A percentile compares a stretch with the other conserved stretches of the same genome.
Conservation (phyloP, 2,888 invertebrate species). For the Leptura quadrifasciata region DNA sequence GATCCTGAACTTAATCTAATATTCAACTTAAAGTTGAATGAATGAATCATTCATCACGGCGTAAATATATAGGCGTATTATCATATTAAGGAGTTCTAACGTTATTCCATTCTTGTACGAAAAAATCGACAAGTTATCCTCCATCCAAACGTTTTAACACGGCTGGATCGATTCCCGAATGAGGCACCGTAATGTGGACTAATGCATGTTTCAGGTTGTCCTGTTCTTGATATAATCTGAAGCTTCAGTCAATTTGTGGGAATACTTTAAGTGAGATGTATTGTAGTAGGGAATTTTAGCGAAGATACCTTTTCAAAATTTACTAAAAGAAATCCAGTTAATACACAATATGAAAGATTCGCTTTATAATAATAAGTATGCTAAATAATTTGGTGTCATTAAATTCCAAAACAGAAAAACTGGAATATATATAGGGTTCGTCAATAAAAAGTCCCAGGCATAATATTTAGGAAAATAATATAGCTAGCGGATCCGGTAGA, state of each 20-base stretch:
- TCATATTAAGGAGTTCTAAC: constrained; percentile 28
- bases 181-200: not conserved
- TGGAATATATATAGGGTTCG: too few relatives aligned
- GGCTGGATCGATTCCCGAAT: not conserved
- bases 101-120: not conserved
- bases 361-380: too few relatives aligned
- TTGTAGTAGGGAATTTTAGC: not conserved
- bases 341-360: too few relatives aligned
- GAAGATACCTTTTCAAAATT: not conserved
- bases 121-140: not conserved
- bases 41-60: constrained; percentile 42
- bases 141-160: not conserved
- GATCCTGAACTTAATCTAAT: constrained; percentile 46
- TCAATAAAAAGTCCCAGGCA: too few relatives aligned
- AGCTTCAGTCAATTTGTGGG: not conserved
- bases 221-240: not conserved
- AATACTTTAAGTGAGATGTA: not conserved
- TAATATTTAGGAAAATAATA: too few relatives aligned
- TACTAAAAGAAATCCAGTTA: too few relatives aligned
- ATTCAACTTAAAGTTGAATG: constrained; percentile 46
- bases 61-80: constrained; percentile 45
- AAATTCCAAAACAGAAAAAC: too few relatives aligned
- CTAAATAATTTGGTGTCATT: too few relatives aligned
- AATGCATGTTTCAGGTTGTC: not conserved
- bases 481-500: too few relatives aligned